Base-by-base conservation (phyloP, 2,888 invertebrate species). In the Shargacucullia verbasci region DNA sequence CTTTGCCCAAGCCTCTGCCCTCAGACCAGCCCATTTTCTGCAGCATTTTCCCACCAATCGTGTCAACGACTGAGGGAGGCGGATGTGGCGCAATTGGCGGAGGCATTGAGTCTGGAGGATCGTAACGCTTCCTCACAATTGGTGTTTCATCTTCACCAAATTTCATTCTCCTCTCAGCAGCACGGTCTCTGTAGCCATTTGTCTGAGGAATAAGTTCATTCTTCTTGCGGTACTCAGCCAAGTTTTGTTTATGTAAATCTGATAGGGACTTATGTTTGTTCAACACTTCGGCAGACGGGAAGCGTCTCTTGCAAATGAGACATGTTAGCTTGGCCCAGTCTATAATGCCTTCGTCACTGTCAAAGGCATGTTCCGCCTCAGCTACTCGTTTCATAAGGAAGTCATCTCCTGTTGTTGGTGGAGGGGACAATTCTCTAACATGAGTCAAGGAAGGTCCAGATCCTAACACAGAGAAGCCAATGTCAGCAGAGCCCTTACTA, bases 1-100 rank as follows among this genome's bases (percentile, higher is more conserved):
- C 95, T 85, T 97, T 98, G 0, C 99, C 99, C 15, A 99, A 93
- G 0, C 99, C 99, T 93, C 98, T 97, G 0, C 99, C 99, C 85
- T 98, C 98, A 6, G 97, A 97, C 99, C 99, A 99, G 4, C 99
- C 99, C 99, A 99, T 99, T 91, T 98, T 99, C 89, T 99, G 99
- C 67, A 99, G 88, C 87, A 99, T 95, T 83, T 98, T 97, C 84
- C 97, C 99, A 7, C 99, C 99, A 59, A 99, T 98, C 78, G 99
- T 99, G 73, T 98, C 98, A 0, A 97, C 96, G 0, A 75, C 98
- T 95, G 80, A 98, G 95, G 60, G 97, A 95, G 86, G 96, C 0
- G 92, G 91, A 12, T 89, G 87, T 0, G 88, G 95, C 58, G 95
- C 94, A 0, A 96, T 95, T 0, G 95, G 90, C 2, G 94, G 86